phyloP scores from a whole-genome alignment of 2,888 invertebrate genomes.

The Iselma pallidipennis region DNA sequence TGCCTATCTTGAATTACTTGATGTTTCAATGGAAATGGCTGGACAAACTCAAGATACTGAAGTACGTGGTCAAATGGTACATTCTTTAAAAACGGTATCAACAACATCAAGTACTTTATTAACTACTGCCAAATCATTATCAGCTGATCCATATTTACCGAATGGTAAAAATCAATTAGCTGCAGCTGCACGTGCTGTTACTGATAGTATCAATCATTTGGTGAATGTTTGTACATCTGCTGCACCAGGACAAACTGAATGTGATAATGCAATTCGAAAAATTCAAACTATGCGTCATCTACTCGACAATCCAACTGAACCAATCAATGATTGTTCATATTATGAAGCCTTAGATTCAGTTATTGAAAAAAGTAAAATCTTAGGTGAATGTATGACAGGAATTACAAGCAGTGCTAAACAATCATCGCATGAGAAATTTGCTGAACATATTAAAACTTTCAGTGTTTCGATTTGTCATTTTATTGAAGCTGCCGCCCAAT shows the following conservation, averaged over 20 bases:
- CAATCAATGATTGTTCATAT: slow-evolving; percentile 86
- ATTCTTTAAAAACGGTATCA: slow-evolving; percentile 85
- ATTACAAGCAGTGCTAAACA: slow-evolving; percentile 91
- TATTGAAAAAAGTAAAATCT: slow-evolving; percentile 82
- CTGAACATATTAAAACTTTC: slow-evolving; percentile 79
- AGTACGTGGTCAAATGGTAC: slow-evolving; percentile 80
- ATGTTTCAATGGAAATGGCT: slow-evolving; percentile 83
- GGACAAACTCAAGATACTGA: slow-evolving; percentile 77
- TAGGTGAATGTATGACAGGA: slow-evolving; percentile 90
- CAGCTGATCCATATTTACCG: slow-evolving; percentile 86
- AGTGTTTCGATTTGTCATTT: slow-evolving; percentile 88
- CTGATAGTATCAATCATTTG: slow-evolving; percentile 89
- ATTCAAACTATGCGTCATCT: slow-evolving; percentile 84
- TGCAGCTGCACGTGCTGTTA: slow-evolving; percentile 86
- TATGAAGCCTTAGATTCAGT: slow-evolving; percentile 92
- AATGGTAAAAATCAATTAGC: slow-evolving; percentile 89
- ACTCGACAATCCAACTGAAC: slow-evolving; percentile 84
- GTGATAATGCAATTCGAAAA: slow-evolving; percentile 91
- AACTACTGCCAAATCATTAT: slow-evolving; percentile 84
- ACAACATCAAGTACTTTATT: slow-evolving; percentile 84
- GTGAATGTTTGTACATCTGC: slow-evolving; percentile 87
- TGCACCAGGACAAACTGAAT: slow-evolving; percentile 95
- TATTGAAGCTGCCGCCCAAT: slow-evolving; percentile 92
- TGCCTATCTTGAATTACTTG: slow-evolving; percentile 77
- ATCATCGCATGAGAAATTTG: slow-evolving; percentile 83